Percentiles rank a stretch among this genome's conserved stretches.
phyloP scores from a whole-genome alignment of 1,140 invertebrate species.

The Melitaea cinxia region DNA sequence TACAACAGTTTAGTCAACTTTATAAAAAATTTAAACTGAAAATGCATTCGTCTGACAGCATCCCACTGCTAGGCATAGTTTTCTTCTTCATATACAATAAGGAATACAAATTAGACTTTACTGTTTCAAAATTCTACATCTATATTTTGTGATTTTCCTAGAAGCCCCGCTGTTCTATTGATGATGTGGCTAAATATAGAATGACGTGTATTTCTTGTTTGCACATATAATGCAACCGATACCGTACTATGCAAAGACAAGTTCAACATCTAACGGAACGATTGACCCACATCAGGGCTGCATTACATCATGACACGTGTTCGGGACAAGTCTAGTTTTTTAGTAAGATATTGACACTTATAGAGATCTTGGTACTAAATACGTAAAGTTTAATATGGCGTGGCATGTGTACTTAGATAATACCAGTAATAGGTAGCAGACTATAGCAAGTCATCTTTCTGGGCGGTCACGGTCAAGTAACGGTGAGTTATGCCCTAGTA shows the following conservation, averaged over 20 bases:
- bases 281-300: conserved; percentile 46
- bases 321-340: conserved; percentile 3
- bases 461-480: conserved; percentile 65
- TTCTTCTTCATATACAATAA: too few relatives aligned
- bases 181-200: neutral
- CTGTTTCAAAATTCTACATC: too few relatives aligned
- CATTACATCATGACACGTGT: conserved; percentile 37
- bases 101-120: too few relatives aligned
- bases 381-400: conserved; percentile 16
- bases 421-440: conserved; percentile 24
- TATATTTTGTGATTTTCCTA: too few relatives aligned
- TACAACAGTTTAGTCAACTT: too few relatives aligned
- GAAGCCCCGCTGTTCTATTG: neutral
- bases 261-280: conserved; percentile 44
- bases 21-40: too few relatives aligned
- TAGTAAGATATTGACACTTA: conserved; percentile 8
- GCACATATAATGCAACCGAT: conserved; percentile 15
- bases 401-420: conserved; percentile 22
- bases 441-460: conserved; percentile 53
- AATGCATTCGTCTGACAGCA: too few relatives aligned
- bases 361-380: conserved; percentile 5
- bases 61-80: too few relatives aligned
- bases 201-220: conserved; percentile 16
- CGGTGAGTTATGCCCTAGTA: conserved; percentile 58
- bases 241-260: conserved; percentile 31